Base-by-base conservation (phyloP, 2,888 invertebrate species). In the Anorthoa munda region DNA sequence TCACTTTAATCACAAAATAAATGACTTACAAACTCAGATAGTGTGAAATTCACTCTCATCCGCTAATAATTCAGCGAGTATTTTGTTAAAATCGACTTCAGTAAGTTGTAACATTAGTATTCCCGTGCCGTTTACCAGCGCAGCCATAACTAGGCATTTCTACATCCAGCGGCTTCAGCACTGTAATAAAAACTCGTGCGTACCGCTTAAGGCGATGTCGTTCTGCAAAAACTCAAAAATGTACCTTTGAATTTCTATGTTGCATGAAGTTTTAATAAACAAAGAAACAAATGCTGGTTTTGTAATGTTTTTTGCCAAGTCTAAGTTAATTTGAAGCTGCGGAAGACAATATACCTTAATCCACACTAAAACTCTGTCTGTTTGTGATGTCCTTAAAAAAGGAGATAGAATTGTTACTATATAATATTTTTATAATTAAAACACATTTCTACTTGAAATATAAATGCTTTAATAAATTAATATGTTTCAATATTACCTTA, bases 21-120 rank as follows among this genome's bases (percentile, higher is more conserved):
- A 53, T 63, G 50, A 67, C 56, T 12, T 51, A 58, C 48, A 17
- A 64, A 51, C 39, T 56, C n/a, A 66, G 55, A 71, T 48, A 70
- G 56, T n/a, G 59, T 61, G 46, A 72, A 50, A 82, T 77, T 77
- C 5, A 80, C 64, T 78, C 59, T n/a, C 58, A 4, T 23, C 15
- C 46, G 23, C 51, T 60, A 65, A 65, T 56, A 81, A 78, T 66
- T 74, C 59, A 66, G 1, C 11, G 13, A 58, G 55, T 75, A 66
- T 71, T 74, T 83, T 82, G 66, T 74, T 75, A 77, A 80, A 75
- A 66, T 60, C 69, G 46, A 68, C 66, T 72, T 59, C 56, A 75
- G 53, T 74, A 68, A 81, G 65, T 83, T 83, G 46, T 39, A 50
- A 45, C 75, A 86, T 85, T 81, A 86, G 82, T 82, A 86, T 86